A percentile compares a stretch with the other conserved stretches of the same genome.
Evolutionary conservation across 2,888 invertebrate genomes (phyloP).

Genomic region (Malachius bipustulatus): DNA sequence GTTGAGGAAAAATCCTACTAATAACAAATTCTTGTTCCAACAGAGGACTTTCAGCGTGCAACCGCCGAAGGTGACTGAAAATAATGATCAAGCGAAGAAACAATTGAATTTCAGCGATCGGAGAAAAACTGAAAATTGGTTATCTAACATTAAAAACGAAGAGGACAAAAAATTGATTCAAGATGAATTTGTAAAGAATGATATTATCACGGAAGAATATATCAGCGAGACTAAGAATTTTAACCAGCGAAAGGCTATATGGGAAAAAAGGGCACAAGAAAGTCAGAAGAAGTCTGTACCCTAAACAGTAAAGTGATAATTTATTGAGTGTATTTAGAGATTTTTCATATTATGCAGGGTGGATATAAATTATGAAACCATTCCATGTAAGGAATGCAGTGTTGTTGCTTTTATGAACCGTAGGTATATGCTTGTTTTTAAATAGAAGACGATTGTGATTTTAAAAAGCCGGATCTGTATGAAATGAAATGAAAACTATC

Average conservation of each 20-base stretch:
- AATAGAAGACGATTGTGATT: too few species aligned
- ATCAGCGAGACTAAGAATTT: conserved; percentile 56
- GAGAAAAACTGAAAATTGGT: conserved; percentile 32
- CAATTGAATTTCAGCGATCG: conserved; percentile 28
- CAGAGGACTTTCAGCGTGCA: conserved; percentile 30
- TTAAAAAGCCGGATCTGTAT: too few species aligned
- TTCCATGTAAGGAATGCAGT: too few species aligned
- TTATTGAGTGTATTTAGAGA: too few species aligned
- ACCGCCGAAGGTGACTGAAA: conserved; percentile 22
- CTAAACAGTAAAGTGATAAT: conserved; percentile 17
- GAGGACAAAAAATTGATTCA: conserved; percentile 20
- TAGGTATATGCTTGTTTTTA: too few species aligned
- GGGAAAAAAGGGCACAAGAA: conserved; percentile 66
- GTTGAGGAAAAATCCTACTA: conserved; percentile 27
- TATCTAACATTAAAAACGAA: conserved; percentile 25
- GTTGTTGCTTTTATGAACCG: too few species aligned
- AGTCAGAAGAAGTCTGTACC: conserved; percentile 45
- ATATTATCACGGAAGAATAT: conserved; percentile 18
- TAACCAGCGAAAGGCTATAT: conserved; percentile 61
- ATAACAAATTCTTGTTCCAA: conserved; percentile 26
- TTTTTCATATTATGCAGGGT: too few species aligned
- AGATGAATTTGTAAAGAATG: conserved; percentile 14
- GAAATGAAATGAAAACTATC: too few species aligned
- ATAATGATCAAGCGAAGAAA: conserved; percentile 27
- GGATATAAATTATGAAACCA: too few species aligned